phyloP scores from a whole-genome alignment of 2,888 invertebrate species.

The Diplolepis rosae region DNA sequence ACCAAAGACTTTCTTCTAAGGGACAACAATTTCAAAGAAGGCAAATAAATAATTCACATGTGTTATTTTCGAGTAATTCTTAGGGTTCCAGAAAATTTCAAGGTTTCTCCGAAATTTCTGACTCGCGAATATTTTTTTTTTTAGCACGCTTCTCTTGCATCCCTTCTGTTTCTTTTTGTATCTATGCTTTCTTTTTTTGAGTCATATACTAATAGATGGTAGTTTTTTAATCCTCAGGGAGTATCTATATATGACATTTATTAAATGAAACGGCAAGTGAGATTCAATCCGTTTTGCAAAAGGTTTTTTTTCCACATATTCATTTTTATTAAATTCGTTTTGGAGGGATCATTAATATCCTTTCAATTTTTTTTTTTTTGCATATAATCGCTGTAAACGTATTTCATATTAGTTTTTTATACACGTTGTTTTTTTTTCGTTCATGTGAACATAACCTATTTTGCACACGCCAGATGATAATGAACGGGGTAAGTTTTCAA shows the following conservation, averaged over 20 bases:
- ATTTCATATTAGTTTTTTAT: conserved; percentile 46
- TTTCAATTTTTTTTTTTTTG: not conserved
- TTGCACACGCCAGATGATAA: conserved; percentile 2
- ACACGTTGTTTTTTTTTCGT: conserved; percentile 33
- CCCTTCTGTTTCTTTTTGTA: conserved; percentile 43
- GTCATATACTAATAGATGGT: not conserved
- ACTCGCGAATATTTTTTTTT: not conserved
- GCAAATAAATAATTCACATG: not conserved
- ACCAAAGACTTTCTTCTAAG: not conserved
- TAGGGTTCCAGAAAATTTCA: not conserved
- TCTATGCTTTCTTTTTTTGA: conserved; percentile 38
- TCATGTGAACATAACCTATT: conserved; percentile 19
- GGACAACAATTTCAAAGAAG: not conserved
- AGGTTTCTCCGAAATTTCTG: not conserved
- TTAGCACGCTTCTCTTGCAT: not conserved
- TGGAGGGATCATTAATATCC: not conserved
- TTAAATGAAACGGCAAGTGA: no score
- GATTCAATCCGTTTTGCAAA: no score
- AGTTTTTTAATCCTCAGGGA: not conserved
- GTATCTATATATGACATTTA: no score
- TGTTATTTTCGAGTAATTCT: not conserved
- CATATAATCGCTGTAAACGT: conserved; percentile 29
- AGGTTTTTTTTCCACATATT: no score
- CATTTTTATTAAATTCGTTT: no score
- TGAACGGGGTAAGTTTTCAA: not conserved